Conservation (phyloP, 2,113 vertebrate genomes). For the Cariama cristata region DNA sequence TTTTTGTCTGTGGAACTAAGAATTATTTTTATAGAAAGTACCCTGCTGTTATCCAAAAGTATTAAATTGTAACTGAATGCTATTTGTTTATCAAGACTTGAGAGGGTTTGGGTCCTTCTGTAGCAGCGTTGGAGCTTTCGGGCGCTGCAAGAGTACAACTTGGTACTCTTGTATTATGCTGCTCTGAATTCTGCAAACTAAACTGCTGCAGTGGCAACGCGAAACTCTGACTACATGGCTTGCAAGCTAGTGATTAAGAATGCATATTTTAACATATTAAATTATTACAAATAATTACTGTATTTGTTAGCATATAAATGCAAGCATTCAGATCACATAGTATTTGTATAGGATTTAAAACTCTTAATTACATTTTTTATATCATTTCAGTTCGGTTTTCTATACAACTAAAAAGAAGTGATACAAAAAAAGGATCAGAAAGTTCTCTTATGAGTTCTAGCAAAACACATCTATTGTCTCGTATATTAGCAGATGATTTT, state of each 20-base stretch:
- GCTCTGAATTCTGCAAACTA: background rate
- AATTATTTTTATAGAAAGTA: background rate
- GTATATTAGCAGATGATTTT: slow-evolving; percentile 7
- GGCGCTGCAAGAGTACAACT: background rate
- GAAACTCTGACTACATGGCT: background rate
- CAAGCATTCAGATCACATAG: background rate
- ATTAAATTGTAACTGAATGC: background rate
- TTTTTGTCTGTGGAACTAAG: background rate
- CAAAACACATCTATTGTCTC: slow-evolving; percentile 2
- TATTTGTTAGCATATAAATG: background rate
- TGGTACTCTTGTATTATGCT: background rate
- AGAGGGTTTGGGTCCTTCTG: background rate
- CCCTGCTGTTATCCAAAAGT: background rate
- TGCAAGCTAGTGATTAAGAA: background rate
- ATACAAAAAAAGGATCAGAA: background rate
- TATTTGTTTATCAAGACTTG: background rate
- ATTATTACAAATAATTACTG: background rate
- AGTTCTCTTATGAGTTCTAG: background rate
- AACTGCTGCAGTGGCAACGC: background rate
- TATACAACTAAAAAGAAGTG: background rate
- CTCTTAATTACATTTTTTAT: background rate
- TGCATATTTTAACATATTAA: background rate
- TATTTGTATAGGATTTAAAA: background rate
- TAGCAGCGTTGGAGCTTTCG: background rate
- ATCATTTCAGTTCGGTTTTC: background rate